Base-by-base conservation (phyloP, 1,140 invertebrate species). In the Temnothorax nylanderi region DNA sequence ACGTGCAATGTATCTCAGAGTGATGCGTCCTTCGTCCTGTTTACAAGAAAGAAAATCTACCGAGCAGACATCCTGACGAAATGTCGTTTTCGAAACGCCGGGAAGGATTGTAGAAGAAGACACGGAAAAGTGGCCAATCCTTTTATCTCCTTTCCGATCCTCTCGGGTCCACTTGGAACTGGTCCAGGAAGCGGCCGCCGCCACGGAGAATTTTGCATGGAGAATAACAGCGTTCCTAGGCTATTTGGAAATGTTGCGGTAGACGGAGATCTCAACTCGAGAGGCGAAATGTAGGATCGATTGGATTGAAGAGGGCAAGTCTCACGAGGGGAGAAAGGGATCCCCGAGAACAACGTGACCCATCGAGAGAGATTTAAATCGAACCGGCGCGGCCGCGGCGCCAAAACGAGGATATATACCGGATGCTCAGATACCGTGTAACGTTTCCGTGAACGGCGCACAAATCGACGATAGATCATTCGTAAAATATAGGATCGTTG, bases 401-500 rank as follows among this genome's bases (percentile, higher is more conserved):
- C 26, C 69, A 32, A 75, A 34, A 32, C n/a, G 54, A 44, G 58
- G n/a, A 65, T n/a, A 65, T n/a, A 65, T 44, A 11, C 37, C 37
- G 44, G 41, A 49, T 74, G 47, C 26, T 32, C 26, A 16, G 16
- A n/a, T 49, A 74, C 26, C 49, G 49, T 5, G 34, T 3, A 49
- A 37, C 5, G 32, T 69, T 72, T 49, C 26, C 51, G 78, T 13
- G 51, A 26, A 47, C 26, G 26, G 21, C 13, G 26, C 26, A 47
- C 21, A 82, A 74, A 82, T 82, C 67, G 80, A 34, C 67, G 67
- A 47, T 74, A 21, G 69, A 82, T 81, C 77, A 56, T 34, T 71
- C 32, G 64, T 60, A 72, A 81, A 81, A 58, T 81, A 81, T 54
- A 81, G 78, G 37, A 56, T 47, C 54, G 80, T 84, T 60, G 80